Evolutionary conservation across 2,113 vertebrate species (phyloP), one percentile per base, ranked within the genome.

Genomic region (Ceyx melanurus): DNA sequence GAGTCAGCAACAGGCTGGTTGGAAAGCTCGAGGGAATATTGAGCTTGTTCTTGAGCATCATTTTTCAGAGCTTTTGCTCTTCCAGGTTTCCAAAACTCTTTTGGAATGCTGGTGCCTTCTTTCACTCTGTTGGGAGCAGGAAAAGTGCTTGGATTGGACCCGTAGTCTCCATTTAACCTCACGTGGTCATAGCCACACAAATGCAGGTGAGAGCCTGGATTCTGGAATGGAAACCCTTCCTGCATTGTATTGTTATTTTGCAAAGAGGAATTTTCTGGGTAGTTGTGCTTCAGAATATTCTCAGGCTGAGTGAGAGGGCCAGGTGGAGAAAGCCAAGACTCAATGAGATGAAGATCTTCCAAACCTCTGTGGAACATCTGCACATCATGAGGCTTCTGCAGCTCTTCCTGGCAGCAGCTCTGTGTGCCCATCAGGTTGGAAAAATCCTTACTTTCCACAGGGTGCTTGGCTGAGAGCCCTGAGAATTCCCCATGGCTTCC

Each of bases 321-420:
- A 16, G 93, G 25, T 3, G 93, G 76, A 51, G 88, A 85, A 40
- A 95, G 66, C 96, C 96, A 97, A 50, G 97, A 92, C 33, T 94
- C 86, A 6, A 95, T 15, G 31, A 97, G 84, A 50, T 91, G 90
- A 13, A 97, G 96, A 40, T 94, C 95, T 35, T 95, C 94, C 88
- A 97, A 66, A 16, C 91, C 80, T 71, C 92, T 94, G 46, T 93
- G 96, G 19, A 97, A 53, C 82, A 91, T 33, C 45, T 96, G 94
- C 82, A 92, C 40, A 3, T 92, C 87, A 3, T 48, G 80, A 14
- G 94, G 40, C 40, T 94, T 89, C 35, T 93, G 91, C 51, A 73
- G 33, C 11, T 70, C 28, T 1, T 94, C 96, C 89, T 92, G 92
- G 4, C 8, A 86, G 77, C 37, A 86, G n/a, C 54, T 72, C 28